Base-by-base conservation (phyloP, 2,888 invertebrate genomes). In the Caenorhabditis sp. region DNA sequence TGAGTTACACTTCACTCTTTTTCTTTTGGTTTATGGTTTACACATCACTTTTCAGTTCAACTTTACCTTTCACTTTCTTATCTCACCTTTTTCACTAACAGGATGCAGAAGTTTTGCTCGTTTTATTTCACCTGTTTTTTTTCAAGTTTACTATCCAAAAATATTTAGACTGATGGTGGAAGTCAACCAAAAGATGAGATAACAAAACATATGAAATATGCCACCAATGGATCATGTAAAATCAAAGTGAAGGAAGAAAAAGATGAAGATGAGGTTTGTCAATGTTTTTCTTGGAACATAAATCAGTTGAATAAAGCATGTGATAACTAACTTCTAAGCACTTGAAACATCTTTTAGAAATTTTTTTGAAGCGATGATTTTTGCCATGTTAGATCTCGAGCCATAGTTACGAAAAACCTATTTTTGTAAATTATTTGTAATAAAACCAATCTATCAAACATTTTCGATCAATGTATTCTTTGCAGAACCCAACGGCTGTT, bases 401-500 rank as follows among this genome's bases (percentile, higher is more conserved):
- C 37, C n/a, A n/a, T n/a, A n/a, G n/a, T n/a, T n/a, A n/a, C n/a
- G n/a, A n/a, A n/a, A n/a, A n/a, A n/a, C n/a, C n/a, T n/a, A n/a
- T n/a, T n/a, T n/a, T n/a, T n/a, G n/a, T n/a, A n/a, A n/a, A n/a
- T n/a, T n/a, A n/a, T n/a, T n/a, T n/a, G n/a, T n/a, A n/a, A n/a
- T n/a, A n/a, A n/a, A n/a, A n/a, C n/a, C n/a, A n/a, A n/a, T n/a
- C n/a, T n/a, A n/a, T n/a, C n/a, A n/a, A n/a, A n/a, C n/a, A 49
- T n/a, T 17, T 19, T 51, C 3, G 8, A 6, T 51, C 10, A 37
- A 19, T 55, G 14, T 27, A 8, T 26, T n/a, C 3, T 61, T 73
- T 77, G 51, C 73, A 84, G 81, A 80, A 84, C 61, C 84, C 86
- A 5, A 82, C 83, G 4, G 83, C 82, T 8, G 83, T 84, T 5